phyloP scores from a whole-genome alignment of 2,113 vertebrate genomes.

The Pterophyllum scalare region DNA sequence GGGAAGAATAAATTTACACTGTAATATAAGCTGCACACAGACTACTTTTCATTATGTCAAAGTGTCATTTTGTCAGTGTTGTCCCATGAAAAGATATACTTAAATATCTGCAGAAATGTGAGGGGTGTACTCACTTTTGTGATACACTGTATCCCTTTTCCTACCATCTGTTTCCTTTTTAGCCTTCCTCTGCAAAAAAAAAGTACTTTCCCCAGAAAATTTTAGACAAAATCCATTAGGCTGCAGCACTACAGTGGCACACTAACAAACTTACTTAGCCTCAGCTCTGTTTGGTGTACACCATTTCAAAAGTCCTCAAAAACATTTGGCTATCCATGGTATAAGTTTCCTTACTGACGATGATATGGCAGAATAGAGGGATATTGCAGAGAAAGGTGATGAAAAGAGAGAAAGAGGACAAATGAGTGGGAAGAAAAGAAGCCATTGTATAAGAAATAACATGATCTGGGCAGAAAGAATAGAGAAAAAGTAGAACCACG shows the following conservation, averaged over 20 bases:
- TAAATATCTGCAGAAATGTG: too few species aligned
- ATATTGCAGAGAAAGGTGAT: neutral
- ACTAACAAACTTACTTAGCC: constrained; percentile 22
- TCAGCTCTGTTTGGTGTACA: neutral
- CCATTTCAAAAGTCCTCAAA: neutral
- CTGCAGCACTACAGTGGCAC: constrained; percentile 13
- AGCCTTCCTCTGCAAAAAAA: neutral
- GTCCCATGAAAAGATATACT: too few species aligned
- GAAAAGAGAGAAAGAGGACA: neutral
- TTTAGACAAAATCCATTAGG: neutral
- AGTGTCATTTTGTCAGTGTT: too few species aligned
- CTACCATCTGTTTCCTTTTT: neutral
- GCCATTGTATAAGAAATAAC: neutral
- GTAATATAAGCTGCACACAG: too few species aligned
- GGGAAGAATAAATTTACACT: too few species aligned
- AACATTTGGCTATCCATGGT: neutral
- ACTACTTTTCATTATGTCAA: too few species aligned
- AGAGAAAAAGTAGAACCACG: neutral
- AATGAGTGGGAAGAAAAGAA: neutral
- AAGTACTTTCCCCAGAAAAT: neutral
- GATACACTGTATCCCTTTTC: neutral
- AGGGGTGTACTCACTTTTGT: too few species aligned
- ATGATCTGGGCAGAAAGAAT: neutral
- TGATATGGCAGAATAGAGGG: neutral
- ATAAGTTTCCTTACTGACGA: neutral